Conservation (phyloP, 2,888 invertebrate genomes). For the Nymphalis polychloros region DNA sequence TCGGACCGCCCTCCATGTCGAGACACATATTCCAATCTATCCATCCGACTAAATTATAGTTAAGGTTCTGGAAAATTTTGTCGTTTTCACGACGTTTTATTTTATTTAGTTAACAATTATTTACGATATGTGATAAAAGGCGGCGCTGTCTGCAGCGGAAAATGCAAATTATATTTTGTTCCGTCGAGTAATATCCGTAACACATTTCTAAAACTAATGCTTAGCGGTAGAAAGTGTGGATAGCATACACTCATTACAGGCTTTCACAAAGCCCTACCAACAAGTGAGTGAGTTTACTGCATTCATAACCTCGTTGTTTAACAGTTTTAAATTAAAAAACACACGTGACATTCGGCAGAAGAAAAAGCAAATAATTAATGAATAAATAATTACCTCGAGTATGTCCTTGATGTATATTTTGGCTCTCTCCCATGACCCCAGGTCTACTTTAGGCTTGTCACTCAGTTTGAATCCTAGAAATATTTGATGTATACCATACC, state of each 20-base stretch:
- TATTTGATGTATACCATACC: background rate
- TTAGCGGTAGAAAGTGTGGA: too few relatives aligned
- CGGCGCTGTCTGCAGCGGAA: too few relatives aligned
- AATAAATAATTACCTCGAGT: slow-evolving; percentile 57
- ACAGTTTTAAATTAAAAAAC: too few relatives aligned
- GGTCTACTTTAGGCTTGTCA: slow-evolving; percentile 57
- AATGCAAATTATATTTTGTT: too few relatives aligned
- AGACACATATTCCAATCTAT: slow-evolving; percentile 93
- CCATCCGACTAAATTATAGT: slow-evolving; percentile 89
- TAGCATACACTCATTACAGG: too few relatives aligned
- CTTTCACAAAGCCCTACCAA: too few relatives aligned
- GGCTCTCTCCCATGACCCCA: slow-evolving; percentile 88
- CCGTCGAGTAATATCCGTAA: too few relatives aligned
- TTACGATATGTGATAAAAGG: background rate
- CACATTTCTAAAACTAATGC: too few relatives aligned
- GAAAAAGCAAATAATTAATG: background rate
- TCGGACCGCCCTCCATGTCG: slow-evolving; percentile 88
- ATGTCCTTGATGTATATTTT: slow-evolving; percentile 84
- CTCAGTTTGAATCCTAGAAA: slow-evolving; percentile 66
- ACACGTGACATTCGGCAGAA: too few relatives aligned
- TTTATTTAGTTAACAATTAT: too few relatives aligned
- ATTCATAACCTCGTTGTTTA: too few relatives aligned
- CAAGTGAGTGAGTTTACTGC: too few relatives aligned
- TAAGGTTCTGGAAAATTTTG: slow-evolving; percentile 78
- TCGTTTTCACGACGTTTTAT: background rate